Evolutionary conservation across 2,888 invertebrate species (phyloP), one percentile per base, ranked within the genome.

Genomic region (Adelognathus sp.): DNA sequence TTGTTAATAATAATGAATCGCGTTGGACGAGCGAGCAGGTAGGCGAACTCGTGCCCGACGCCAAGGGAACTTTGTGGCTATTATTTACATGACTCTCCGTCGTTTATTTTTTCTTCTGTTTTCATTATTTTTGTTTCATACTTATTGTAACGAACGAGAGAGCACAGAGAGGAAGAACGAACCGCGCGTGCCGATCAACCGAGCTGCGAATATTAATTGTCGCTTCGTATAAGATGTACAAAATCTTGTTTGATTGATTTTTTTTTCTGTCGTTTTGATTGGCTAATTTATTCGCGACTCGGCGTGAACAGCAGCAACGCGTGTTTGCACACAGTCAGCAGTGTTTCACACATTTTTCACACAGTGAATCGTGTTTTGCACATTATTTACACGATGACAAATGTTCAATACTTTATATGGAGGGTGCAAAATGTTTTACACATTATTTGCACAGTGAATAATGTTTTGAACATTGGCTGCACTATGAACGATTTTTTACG

Each of bases 91-190:
- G n/a, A 33, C 21, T 58, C 52, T 14, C 14, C 58, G 29, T 67
- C 79, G 60, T 44, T 33, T 50, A 18, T 21, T 21, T 64, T 50
- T 50, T 50, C 1, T 18, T 46, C 36, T 9, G 50, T 64, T 36
- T 50, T 66, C n/a, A n/a, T n/a, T n/a, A n/a, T 50, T 46, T 6
- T 61, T 29, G 11, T 27, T 36, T 3, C 9, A 36, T n/a, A n/a
- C n/a, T n/a, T n/a, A n/a, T n/a, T n/a, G n/a, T n/a, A 18, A 27
- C 44, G 14, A 46, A 71, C 75, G 56, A 71, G 46, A 61, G 54
- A n/a, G n/a, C 39, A 54, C 71, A 66, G 56, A 60, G 58, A 79
- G 79, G 79, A 79, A 79, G 79, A 75, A 75, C 79, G 54, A 75
- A 79, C 66, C 75, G 79, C 79, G 74, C 67, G 66, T 75, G 70